Evolutionary conservation across 1,140 invertebrate species (phyloP).

Genomic region (Nomia melanderi): DNA sequence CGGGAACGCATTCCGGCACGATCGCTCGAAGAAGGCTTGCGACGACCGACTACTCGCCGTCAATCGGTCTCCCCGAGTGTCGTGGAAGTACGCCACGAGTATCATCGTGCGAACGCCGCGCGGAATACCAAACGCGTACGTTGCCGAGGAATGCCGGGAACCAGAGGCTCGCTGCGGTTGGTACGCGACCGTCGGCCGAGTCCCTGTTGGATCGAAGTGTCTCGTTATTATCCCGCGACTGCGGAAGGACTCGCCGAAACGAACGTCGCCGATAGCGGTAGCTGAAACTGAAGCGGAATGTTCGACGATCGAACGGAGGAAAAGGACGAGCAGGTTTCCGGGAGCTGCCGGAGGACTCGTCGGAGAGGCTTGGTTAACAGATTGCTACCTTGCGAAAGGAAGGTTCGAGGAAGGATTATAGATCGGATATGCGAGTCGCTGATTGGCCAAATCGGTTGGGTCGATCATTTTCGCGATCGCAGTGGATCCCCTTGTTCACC

Average conservation of each 20-base stretch:
- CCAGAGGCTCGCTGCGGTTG: constrained; percentile 14
- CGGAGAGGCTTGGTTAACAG: no score
- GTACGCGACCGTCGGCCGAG: neutral
- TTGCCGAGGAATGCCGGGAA: constrained; percentile 8
- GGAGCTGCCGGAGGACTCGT: no score
- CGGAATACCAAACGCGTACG: constrained; percentile 40
- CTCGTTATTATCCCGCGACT: constrained; percentile 33
- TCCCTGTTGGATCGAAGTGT: constrained; percentile 18
- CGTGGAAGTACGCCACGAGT: constrained; percentile 36
- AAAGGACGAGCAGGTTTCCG: no score
- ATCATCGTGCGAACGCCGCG: constrained; percentile 40
- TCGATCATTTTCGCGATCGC: no score
- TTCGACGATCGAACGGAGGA: no score
- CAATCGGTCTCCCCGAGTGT: constrained; percentile 36
- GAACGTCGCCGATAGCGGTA: no score
- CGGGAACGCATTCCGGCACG: constrained; percentile 16
- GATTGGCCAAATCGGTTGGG: no score
- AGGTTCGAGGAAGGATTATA: no score
- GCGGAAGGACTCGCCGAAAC: neutral
- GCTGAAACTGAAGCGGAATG: no score
- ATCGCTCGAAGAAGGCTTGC: constrained; percentile 20
- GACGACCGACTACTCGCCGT: constrained; percentile 10
- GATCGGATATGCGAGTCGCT: no score
- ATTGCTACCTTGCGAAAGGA: no score
- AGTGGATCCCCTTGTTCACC: no score